A percentile compares a stretch with the other conserved stretches of the same genome.
Conservation (phyloP, 1,140 invertebrate genomes). For the Luehdorfia chinensis region DNA sequence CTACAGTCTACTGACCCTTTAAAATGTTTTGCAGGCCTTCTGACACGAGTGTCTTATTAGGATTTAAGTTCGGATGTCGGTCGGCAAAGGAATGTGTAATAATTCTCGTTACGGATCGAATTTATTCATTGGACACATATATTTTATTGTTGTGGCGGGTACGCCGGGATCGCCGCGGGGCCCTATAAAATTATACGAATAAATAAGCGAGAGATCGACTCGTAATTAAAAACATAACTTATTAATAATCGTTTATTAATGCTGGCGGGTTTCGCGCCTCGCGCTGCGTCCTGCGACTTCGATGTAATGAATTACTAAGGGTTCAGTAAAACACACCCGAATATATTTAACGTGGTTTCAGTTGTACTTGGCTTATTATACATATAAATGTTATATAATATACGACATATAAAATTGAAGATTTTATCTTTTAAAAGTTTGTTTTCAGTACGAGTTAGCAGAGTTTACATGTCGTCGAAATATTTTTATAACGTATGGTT, state of each 20-base stretch:
- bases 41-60: conserved; percentile 19
- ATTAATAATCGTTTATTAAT: conserved; percentile 71
- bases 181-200: conserved; percentile 72
- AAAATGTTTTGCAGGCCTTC: too few species aligned
- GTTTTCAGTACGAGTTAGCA: too few species aligned
- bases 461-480: too few species aligned
- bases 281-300: conserved; percentile 10
- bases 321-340: too few species aligned
- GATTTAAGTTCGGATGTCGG: conserved; percentile 29
- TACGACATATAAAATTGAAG: too few species aligned
- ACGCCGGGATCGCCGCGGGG: conserved; percentile 55
- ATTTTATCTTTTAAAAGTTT: too few species aligned
- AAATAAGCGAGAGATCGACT: conserved; percentile 61
- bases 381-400: too few species aligned
- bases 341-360: too few species aligned
- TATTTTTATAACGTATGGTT: too few species aligned
- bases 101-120: conserved; percentile 70
- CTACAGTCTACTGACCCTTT: too few species aligned
- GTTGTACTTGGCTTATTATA: too few species aligned
- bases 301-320: conserved; percentile 19
- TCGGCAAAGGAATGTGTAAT: conserved; percentile 50
- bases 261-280: conserved; percentile 64
- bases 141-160: conserved; percentile 63
- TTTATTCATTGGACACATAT: conserved; percentile 67
- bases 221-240: conserved; percentile 74